phyloP scores from a whole-genome alignment of 2,113 vertebrate genomes.

The Calidris pygmaea region DNA sequence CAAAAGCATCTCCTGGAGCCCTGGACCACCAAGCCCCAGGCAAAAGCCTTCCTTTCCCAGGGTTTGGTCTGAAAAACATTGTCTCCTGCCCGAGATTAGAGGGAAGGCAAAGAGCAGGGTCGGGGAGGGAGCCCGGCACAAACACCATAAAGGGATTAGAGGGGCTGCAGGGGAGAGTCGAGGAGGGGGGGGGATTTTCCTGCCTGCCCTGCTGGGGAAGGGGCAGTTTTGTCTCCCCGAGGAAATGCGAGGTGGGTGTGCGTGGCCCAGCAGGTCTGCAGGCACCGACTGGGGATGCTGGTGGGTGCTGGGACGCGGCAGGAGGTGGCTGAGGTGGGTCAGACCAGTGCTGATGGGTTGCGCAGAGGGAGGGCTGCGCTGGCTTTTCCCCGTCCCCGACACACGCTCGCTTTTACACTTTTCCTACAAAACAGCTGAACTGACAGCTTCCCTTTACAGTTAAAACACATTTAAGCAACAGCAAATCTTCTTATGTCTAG shows the following conservation, averaged over 20 bases:
- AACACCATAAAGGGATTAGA: conserved; percentile 64
- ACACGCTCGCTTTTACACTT: background rate
- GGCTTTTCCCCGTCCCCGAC: fast-evolving
- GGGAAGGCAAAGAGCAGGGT: conserved; percentile 61
- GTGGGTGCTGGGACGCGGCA: background rate
- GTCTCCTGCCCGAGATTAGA: conserved; percentile 34
- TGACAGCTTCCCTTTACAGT: background rate
- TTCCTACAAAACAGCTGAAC: background rate
- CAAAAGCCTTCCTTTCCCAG: background rate
- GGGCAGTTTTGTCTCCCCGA: fast-evolving
- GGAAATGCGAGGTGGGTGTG: fast-evolving
- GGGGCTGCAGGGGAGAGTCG: background rate
- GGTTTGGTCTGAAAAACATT: fast-evolving
- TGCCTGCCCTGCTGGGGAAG: fast-evolving
- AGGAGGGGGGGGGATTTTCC: background rate
- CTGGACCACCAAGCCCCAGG: background rate
- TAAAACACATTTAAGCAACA: background rate
- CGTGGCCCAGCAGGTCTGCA: background rate
- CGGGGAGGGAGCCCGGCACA: background rate
- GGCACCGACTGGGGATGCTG: background rate
- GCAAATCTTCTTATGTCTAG: background rate
- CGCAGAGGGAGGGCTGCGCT: background rate
- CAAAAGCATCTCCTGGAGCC: background rate
- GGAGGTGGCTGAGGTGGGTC: background rate
- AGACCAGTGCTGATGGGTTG: background rate